Base-by-base conservation (phyloP, 2,888 invertebrate species). In the Leptinotarsa peninsularis region DNA sequence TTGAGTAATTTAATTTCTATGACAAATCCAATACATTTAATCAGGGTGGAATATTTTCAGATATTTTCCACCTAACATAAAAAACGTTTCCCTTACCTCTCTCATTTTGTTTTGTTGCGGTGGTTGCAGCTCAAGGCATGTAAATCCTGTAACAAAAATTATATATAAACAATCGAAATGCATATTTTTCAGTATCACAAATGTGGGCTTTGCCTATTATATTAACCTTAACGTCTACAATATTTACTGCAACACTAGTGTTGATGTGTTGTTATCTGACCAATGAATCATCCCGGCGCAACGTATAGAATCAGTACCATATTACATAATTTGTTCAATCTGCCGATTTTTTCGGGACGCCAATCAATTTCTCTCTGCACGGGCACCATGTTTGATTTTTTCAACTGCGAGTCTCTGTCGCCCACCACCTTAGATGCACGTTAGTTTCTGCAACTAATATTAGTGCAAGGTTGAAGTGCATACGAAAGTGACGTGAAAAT, bases 381-480 rank as follows among this genome's bases (percentile, higher is more conserved):
- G 17, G 33, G 13, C 13, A 52, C 52, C 27, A 49, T 50, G 14
- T 68, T 33, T 33, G 17, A 52, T n/a, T 63, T 63, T 33, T 43
- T 63, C 13, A 14, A 43, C n/a, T 43, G 63, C n/a, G 74, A 68
- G 67, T 74, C 75, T 76, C 14, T 63, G 72, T 76, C 74, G 77
- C 77, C 79, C 76, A 76, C 78, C 66, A 67, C 49, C 43, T 71
- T 71, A 56, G 66, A 70, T 63, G 63, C 63, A 63, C 43, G 43
- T 74, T 70, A 66, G 66, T 72, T 74, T 75, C 77, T 67, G 69
- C 82, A 67, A 86, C 88, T 88, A 88, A 88, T 88, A 87, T 87
- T 88, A 87, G 88, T 88, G 87, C 87, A 86, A 86, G 86, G 86
- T 84, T 84, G 82, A 80, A 79, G 78, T 84, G 84, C 83, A 85